These are phyloP conservation scores for Campoletis sonorensis DNA, from an alignment of 1,140 invertebrate genomes.

Conservation along the genomic window DNA sequence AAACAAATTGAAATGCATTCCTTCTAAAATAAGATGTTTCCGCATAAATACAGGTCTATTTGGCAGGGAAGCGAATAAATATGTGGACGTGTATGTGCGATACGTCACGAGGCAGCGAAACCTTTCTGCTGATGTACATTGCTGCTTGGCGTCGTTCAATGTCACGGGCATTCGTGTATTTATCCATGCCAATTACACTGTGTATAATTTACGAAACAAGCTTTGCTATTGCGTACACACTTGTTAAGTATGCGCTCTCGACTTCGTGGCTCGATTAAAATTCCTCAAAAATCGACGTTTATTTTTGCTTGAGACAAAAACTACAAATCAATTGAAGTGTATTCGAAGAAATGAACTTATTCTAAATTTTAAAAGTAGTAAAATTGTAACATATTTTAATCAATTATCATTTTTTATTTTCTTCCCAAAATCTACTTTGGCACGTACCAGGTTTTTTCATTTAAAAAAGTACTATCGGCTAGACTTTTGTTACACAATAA, in stretches of 20 bases:
- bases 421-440: not conserved
- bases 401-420: not conserved
- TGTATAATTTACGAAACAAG: not conserved
- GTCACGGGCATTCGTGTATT: not conserved
- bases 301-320: no score
- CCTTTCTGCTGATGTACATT: not conserved
- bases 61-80: not conserved
- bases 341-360: no score
- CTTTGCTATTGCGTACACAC: not conserved
- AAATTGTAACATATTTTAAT: no score
- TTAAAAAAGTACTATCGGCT: not conserved
- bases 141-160: not conserved
- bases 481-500: not conserved
- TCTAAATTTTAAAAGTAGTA: no score
- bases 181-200: not conserved
- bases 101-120: not conserved
- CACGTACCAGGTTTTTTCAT: not conserved
- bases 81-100: not conserved
- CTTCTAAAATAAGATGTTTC: constrained; percentile 52
- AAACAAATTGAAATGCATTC: not conserved
- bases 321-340: no score
- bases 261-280: no score
- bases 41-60: constrained; percentile 6
- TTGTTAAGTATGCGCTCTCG: no score
- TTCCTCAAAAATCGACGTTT: no score